Evolutionary conservation across 2,888 invertebrate species (phyloP), one percentile per base, ranked within the genome.

Genomic region (Zhuqinia jingwanae): DNA sequence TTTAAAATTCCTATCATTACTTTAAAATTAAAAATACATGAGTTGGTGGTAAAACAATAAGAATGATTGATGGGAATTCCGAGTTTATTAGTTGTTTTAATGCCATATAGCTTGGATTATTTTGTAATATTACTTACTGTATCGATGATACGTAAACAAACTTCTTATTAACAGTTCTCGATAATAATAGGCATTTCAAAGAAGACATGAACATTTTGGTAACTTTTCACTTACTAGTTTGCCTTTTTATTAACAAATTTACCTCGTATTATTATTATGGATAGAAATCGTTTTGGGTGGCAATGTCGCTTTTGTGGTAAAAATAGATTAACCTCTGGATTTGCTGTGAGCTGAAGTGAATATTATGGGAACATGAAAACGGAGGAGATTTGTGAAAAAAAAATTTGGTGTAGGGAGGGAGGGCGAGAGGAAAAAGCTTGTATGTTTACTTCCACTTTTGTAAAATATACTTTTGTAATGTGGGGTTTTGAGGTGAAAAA

Each of bases 401-500:
- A n/a, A n/a, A n/a, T n/a, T n/a, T n/a, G n/a, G n/a, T n/a, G n/a
- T n/a, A n/a, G n/a, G n/a, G n/a, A n/a, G n/a, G n/a, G n/a, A n/a
- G n/a, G 63, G 60, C 17, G 5, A 45, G 6, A 11, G 58, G 8
- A 8, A 6, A 6, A 3, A 36, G 56, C 22, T n/a, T n/a, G n/a
- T 60, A 10, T 56, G 17, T 65, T 65, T 50, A 22, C 17, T 17
- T 79, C 36, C 53, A 53, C 17, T 63, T 50, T 27, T 15, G 20
- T 20, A 25, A 63, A 77, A 60, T 22, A 6, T 36, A 36, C 65
- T 36, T 6, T 8, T 36, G 36, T 36, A 56, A 17, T 53, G 20
- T 53, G 68, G 56, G 81, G 25, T 81, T 70, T 81, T 60, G 81
- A 73, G 73, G 60, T 73, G 47, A 73, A 36, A n/a, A n/a, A 81